Evolutionary conservation across 1,140 invertebrate genomes (phyloP), one percentile per base, ranked within the genome.

Genomic region (Linepithema humile): DNA sequence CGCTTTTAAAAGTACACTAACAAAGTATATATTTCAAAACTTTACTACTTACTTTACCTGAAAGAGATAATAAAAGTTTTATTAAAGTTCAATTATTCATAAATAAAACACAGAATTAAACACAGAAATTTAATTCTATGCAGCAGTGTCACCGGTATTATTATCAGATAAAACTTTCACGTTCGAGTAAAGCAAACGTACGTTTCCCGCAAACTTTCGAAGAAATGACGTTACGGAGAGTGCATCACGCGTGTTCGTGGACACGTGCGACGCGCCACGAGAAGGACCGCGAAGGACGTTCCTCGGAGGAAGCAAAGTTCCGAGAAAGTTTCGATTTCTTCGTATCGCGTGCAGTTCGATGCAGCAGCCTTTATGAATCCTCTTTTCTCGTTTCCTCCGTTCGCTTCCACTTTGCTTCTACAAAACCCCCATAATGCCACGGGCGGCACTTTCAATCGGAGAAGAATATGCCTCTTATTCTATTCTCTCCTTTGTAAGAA

Each of bases 261-360:
- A 73, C 40, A 74, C 35, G 78, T 53, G 57, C 62, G 26, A 32
- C 15, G 43, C 38, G 40, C 35, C 3, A 55, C 50, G 17, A 40
- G 23, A 59, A 82, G 43, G 48, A 45, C 40, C 38, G 15, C 15
- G 29, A 32, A 82, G 67, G 26, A 73, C 64, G 64, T 48, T 82
- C 40, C 38, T 59, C 9, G 67, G 9, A 82, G 60, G 43, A 55
- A 35, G n/a, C 35, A 35, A 43, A 70, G 32, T 88, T 88, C 85
- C 50, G 85, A 23, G 85, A 88, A 88, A 84, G 72, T 73, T 77
- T 73, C 50, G 48, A 38, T 50, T 86, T 87, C 85, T 32, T 83
- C 62, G 65, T 83, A 88, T 86, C 65, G 38, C 26, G 40, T 50
- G 29, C 43, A 29, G 62, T 88, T 85, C 60, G 59, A 78, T 65